Conservation (phyloP, 2,113 vertebrate species). For the Hydropotes inermis region DNA sequence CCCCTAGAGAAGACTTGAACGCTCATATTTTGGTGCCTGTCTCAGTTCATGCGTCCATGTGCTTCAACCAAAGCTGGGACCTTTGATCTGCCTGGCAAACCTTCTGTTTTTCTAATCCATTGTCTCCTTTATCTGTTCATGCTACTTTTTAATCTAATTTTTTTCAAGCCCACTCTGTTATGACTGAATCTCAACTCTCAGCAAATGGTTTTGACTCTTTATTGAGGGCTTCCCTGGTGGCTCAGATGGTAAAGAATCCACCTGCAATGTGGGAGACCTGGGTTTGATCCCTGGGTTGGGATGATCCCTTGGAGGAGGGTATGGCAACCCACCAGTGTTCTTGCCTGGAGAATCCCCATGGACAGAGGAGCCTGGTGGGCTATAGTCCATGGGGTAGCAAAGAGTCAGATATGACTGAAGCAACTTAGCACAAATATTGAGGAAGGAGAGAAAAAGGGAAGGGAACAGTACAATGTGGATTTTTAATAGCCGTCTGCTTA, state of each 20-base stretch:
- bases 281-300: background rate
- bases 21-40: background rate
- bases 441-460: background rate
- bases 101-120: background rate
- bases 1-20: background rate
- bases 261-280: background rate
- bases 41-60: background rate
- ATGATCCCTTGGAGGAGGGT: background rate
- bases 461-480: background rate
- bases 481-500: background rate
- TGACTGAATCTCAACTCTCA: background rate
- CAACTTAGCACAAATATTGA: background rate
- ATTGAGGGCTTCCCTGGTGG: background rate
- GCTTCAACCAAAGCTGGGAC: background rate
- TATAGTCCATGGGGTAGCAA: background rate
- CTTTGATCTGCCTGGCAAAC: too few species aligned
- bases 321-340: background rate
- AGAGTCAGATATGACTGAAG: background rate
- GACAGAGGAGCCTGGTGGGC: background rate
- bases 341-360: background rate
- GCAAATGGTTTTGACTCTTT: background rate
- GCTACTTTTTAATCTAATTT: background rate
- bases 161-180: background rate
- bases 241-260: background rate
- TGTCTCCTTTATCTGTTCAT: background rate